Base-by-base conservation (phyloP, 1,140 invertebrate species). In the Drosophila pachea region DNA sequence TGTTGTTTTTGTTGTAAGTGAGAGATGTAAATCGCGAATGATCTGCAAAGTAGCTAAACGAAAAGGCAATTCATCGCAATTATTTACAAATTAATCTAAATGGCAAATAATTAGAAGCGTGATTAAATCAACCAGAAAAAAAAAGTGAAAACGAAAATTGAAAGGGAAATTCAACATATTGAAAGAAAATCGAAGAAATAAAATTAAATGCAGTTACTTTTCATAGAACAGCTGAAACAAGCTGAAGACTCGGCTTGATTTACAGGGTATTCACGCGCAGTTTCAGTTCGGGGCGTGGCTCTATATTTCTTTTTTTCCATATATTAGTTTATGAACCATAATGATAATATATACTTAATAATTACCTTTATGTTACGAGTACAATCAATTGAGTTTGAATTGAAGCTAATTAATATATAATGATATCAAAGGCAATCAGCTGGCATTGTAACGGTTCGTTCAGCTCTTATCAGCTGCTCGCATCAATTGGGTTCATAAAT, bases 401-500 rank as follows among this genome's bases (percentile, higher is more conserved):
- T n/a, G 11, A 47, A 47, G 1, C 5, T 11, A 29, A 47, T 29
- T 29, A 29, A 29, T 2, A 47, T 5, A 11, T 9, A 47, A 22
- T 16, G 22, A 49, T 31, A 49, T 49, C 11, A 32, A 22, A 22
- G 3, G 22, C 12, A 11, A 12, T 31, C 48, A 33, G 31, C 48
- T 49, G 31, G 22, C 29, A 43, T 31, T 55, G 38, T 29, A 54
- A 22, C 22, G 14, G 12, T 35, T 43, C n/a, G 12, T 35, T 43
- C n/a, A n/a, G 7, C 29, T 33, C 40, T 56, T 56, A 56, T 56
- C 54, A 56, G 54, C n/a, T 3, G 35, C 16, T 14, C 29, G 12
- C 3, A 31, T 55, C 32, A 31, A 42, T 55, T 32, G 31, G 7
- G 12, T 32, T 6, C 33, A 53, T 38, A 53, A 53, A 53, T 53